These are phyloP conservation scores for Orchesella cincta DNA, from an alignment of 1,140 invertebrate species.

Conservation along the genomic window DNA sequence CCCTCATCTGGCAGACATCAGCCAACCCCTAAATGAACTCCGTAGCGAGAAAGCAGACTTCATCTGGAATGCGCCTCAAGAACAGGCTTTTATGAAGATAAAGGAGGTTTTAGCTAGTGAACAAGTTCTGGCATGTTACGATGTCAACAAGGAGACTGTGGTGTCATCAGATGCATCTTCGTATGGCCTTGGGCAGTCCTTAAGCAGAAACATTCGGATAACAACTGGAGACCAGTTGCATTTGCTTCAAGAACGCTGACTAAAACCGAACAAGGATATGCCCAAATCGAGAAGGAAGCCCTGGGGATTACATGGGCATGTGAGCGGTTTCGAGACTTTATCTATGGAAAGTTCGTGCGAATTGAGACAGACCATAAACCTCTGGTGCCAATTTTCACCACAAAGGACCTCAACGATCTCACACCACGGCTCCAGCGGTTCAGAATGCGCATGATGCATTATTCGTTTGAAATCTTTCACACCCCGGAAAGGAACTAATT, in stretches of 20 bases:
- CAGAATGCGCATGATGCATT: conserved; percentile 54
- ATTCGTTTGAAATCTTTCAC: conserved; percentile 53
- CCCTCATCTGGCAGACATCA: conserved; percentile 50
- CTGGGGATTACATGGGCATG: conserved; percentile 52
- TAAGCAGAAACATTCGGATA: conserved; percentile 46
- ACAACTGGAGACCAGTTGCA: conserved; percentile 48
- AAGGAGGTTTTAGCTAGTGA: conserved; percentile 18
- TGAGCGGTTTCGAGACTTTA: conserved; percentile 49
- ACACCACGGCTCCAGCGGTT: conserved; percentile 55
- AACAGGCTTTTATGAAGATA: conserved; percentile 49
- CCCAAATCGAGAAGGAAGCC: conserved; percentile 54
- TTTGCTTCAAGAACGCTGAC: conserved; percentile 52
- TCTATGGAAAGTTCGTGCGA: conserved; percentile 49
- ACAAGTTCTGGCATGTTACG: conserved; percentile 27
- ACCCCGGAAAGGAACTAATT: conserved; percentile 52
- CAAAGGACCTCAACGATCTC: conserved; percentile 52
- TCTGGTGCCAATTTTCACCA: conserved; percentile 50
- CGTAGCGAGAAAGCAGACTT: conserved; percentile 51
- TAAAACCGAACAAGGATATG: conserved; percentile 51
- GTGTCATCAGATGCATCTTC: conserved; percentile 48
- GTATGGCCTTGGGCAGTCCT: conserved; percentile 52
- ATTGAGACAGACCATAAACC: conserved; percentile 55
- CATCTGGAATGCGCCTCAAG: conserved; percentile 51
- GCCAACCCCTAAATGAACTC: conserved; percentile 51
- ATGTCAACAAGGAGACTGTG: not conserved